These are phyloP conservation scores for Neoniphon sammara DNA, from an alignment of 2,797 vertebrate species.

Conservation along the genomic window DNA sequence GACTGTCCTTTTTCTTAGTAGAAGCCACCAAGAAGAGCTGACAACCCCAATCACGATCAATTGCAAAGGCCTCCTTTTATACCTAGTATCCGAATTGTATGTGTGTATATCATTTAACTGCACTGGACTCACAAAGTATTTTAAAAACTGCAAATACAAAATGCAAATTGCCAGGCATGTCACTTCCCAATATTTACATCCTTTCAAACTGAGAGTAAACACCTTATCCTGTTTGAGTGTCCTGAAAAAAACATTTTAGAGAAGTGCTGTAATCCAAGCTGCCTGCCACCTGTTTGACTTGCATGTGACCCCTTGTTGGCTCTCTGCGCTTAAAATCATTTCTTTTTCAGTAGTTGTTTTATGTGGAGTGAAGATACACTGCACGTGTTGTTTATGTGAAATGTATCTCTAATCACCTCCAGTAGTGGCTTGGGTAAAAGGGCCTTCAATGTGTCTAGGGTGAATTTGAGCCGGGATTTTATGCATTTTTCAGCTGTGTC, in stretches of 20 bases:
- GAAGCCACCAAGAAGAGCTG: not conserved
- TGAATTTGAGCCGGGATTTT: too few relatives aligned
- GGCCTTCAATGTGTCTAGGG: too few relatives aligned
- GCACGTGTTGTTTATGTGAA: not conserved
- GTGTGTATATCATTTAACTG: not conserved
- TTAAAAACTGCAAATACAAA: not conserved
- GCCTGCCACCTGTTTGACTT: not conserved
- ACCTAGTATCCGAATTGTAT: not conserved
- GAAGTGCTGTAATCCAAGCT: not conserved
- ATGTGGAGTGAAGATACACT: not conserved
- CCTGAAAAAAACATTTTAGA: not conserved
- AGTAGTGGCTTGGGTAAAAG: not conserved
- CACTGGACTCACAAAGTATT: constrained; percentile 15
- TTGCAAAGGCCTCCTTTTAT: constrained; percentile 6
- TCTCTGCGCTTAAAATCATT: not conserved
- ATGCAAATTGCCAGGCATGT: not conserved
- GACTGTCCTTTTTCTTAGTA: not conserved
- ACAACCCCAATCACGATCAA: not conserved
- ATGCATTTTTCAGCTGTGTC: too few relatives aligned
- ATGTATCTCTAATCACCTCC: too few relatives aligned
- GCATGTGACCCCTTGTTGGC: not conserved
- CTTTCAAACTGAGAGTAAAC: constrained; percentile 20
- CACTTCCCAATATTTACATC: constrained; percentile 11
- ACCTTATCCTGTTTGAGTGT: not conserved
- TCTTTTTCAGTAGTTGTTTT: not conserved